Conservation (phyloP, 1,140 invertebrate species). For the Mizuhopecten yessoensis region DNA sequence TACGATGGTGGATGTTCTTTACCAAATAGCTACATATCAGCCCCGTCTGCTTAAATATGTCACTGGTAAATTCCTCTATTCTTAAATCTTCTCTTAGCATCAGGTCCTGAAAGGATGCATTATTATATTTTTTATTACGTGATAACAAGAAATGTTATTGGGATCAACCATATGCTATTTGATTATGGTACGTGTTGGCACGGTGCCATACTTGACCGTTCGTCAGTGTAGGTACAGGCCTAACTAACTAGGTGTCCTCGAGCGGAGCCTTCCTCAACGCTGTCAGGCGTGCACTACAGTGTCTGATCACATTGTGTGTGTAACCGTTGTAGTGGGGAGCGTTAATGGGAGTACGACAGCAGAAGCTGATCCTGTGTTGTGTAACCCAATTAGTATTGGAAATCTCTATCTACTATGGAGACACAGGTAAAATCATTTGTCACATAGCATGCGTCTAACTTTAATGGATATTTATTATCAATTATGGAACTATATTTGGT, state of each 20-base stretch:
- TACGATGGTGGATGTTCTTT: too few relatives aligned
- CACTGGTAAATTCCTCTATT: too few relatives aligned
- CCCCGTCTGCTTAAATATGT: too few relatives aligned
- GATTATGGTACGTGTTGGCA: constrained; percentile 23
- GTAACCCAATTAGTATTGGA: not conserved
- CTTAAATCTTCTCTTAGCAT: too few relatives aligned
- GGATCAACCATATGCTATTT: not conserved
- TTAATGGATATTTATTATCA: not conserved
- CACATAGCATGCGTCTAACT: not conserved
- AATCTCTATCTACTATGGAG: not conserved
- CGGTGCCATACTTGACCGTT: constrained; percentile 20
- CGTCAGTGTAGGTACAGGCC: not conserved
- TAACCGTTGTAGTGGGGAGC: too few relatives aligned
- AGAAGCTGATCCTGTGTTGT: not conserved
- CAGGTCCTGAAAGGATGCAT: too few relatives aligned
- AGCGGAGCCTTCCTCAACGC: not conserved
- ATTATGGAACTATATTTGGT: not conserved
- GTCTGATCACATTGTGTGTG: not conserved
- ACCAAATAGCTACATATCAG: too few relatives aligned
- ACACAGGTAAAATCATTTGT: not conserved
- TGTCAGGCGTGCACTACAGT: not conserved
- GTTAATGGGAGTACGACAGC: too few relatives aligned
- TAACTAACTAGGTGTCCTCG: not conserved
- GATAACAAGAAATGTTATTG: not conserved
- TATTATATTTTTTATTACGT: not conserved